These are phyloP conservation scores for Mobula hypostoma DNA, from an alignment of 2,113 vertebrate genomes.

Conservation along the genomic window DNA sequence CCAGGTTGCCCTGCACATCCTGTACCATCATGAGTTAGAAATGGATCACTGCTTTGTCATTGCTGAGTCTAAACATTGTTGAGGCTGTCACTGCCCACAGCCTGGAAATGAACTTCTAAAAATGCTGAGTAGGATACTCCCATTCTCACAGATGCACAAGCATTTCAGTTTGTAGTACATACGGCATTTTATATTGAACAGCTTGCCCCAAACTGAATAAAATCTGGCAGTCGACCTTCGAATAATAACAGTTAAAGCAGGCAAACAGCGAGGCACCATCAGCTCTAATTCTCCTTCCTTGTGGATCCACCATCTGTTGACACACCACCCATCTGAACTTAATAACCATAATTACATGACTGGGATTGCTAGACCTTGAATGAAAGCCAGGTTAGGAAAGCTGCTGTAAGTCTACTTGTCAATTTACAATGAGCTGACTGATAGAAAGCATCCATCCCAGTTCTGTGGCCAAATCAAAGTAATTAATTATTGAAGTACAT, in stretches of 20 bases:
- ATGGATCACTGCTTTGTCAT: background rate
- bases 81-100: background rate
- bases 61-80: background rate
- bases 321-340: constrained; percentile 15
- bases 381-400: background rate
- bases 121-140: background rate
- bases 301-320: constrained; percentile 26
- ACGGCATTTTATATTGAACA: background rate
- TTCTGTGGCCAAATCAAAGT: too few relatives aligned
- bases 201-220: background rate
- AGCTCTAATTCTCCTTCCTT: background rate
- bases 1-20: background rate
- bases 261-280: background rate
- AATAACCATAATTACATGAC: constrained; percentile 29
- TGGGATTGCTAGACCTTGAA: constrained; percentile 15
- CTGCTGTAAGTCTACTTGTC: background rate
- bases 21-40: background rate
- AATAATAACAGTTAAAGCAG: background rate
- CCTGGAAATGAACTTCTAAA: background rate
- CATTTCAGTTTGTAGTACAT: background rate
- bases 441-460: background rate
- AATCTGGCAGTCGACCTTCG: background rate
- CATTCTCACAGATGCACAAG: background rate
- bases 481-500: too few relatives aligned
- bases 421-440: constrained; percentile 11